phyloP scores from a whole-genome alignment of 2,113 vertebrate species.

The Corvus cornix region DNA sequence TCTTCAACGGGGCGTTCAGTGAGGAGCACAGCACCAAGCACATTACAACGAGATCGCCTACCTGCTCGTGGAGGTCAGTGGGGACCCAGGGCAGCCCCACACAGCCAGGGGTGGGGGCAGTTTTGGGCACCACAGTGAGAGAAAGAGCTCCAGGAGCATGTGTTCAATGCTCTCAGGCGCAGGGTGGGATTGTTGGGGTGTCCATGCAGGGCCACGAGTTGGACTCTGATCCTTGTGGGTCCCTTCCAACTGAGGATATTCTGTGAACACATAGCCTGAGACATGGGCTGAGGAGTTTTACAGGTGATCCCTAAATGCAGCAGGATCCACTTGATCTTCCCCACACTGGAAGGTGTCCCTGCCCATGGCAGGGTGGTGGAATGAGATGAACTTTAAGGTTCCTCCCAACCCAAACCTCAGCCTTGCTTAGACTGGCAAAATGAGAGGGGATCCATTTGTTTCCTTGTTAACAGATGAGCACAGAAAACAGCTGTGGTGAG shows the following conservation, averaged over 20 bases:
- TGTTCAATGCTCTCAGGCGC: no score
- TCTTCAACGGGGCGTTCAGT: slow-evolving; percentile 84
- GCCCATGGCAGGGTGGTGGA: background rate
- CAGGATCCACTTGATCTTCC: background rate
- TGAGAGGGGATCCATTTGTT: background rate
- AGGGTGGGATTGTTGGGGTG: background rate
- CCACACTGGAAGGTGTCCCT: background rate
- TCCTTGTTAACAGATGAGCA: background rate
- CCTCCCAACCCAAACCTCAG: background rate
- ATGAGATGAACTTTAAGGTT: background rate
- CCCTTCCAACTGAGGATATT: background rate
- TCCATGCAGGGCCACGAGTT: background rate
- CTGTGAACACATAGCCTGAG: fast-evolving
- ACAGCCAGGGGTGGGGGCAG: no score
- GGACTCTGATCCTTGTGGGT: no score
- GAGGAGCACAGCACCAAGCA: slow-evolving; percentile 82
- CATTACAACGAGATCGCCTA: slow-evolving; percentile 89
- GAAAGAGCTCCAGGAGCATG: background rate
- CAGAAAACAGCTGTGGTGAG: background rate
- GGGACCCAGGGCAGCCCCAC: background rate
- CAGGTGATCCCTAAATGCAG: no score
- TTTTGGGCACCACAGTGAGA: background rate
- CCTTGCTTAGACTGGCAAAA: background rate
- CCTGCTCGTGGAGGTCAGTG: slow-evolving; percentile 85
- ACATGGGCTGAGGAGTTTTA: background rate